Conservation (phyloP, 2,888 invertebrate genomes). For the Agrilus mali region DNA sequence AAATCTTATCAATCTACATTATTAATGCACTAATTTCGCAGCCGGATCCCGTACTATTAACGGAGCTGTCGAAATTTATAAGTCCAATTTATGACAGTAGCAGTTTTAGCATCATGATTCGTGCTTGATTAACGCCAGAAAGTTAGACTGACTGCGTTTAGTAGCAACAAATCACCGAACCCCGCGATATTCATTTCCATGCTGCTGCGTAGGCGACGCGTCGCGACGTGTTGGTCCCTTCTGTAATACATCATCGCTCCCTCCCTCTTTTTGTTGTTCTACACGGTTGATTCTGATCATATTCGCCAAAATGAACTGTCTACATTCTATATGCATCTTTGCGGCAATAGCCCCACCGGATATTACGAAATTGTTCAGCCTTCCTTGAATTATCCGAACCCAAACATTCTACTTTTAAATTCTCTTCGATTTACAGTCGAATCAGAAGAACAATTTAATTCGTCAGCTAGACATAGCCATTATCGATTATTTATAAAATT, state of each 20-base stretch:
- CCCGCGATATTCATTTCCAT: slow-evolving; percentile 8
- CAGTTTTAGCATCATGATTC: not conserved
- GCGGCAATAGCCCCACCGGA: slow-evolving; percentile 80
- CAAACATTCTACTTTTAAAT: too few relatives aligned
- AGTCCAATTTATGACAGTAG: too few relatives aligned
- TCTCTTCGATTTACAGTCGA: too few relatives aligned
- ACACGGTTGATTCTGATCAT: slow-evolving; percentile 22
- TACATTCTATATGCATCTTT: slow-evolving; percentile 36
- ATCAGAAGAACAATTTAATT: too few relatives aligned
- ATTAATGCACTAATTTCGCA: too few relatives aligned
- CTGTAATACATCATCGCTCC: slow-evolving; percentile 13
- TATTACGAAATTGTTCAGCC: too few relatives aligned
- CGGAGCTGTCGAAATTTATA: too few relatives aligned
- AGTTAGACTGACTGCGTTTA: not conserved
- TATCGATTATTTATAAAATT: not conserved
- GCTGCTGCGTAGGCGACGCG: slow-evolving; percentile 2
- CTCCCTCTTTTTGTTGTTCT: slow-evolving; percentile 16
- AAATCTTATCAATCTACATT: too few relatives aligned
- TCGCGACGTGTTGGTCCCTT: slow-evolving; percentile 1
- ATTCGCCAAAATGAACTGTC: slow-evolving; percentile 26
- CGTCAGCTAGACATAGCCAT: too few relatives aligned
- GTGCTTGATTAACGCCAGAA: slow-evolving; percentile 5
- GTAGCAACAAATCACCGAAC: slow-evolving; percentile 5
- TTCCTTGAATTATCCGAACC: too few relatives aligned
- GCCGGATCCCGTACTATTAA: too few relatives aligned